Evolutionary conservation across 2,888 invertebrate genomes (phyloP), one percentile per base, ranked within the genome.

Genomic region (Morpho helenor): DNA sequence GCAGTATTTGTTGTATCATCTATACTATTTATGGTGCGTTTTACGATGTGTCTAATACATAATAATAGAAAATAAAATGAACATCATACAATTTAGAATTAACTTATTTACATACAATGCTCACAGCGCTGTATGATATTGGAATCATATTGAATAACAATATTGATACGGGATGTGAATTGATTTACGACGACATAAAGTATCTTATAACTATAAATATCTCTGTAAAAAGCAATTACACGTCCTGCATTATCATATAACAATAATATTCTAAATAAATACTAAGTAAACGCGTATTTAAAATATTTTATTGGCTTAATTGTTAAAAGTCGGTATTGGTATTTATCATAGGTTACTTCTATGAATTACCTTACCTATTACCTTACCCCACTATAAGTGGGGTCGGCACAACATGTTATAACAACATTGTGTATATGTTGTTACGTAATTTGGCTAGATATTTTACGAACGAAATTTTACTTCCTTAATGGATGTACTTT

Each of bases 1-100:
- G 66, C 64, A 54, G 61, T 70, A 77, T 79, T 75, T 68, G 71
- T 68, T 70, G 73, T 75, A 79, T 76, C 73, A 78, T 63, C 66
- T 61, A 22, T 44, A n/a, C 49, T 50, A 60, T 60, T 41, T 53
- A 58, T 53, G 40, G 22, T 42, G 48, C 49, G 22, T 43, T 52
- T 52, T 57, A 56, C 52, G 52, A 53, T 16, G 46, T 53, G 52
- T 50, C 44, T 54, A 59, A 49, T 48, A 45, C 7, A 52, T 55
- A 42, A 55, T 42, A 42, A 54, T 42, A 47, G 51, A 16, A 52
- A 51, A 46, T 49, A 47, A 41, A 44, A 50, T 31, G 41, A 40
- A 40, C n/a, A 49, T 54, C 51, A 54, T 59, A 44, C 52, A 56
- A 5, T 46, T 49, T 49, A 44, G 39, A 31, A 52, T 50, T 10